Evolutionary conservation across 2,797 vertebrate genomes (phyloP).

Genomic region (Parotocinclus haroldoi): DNA sequence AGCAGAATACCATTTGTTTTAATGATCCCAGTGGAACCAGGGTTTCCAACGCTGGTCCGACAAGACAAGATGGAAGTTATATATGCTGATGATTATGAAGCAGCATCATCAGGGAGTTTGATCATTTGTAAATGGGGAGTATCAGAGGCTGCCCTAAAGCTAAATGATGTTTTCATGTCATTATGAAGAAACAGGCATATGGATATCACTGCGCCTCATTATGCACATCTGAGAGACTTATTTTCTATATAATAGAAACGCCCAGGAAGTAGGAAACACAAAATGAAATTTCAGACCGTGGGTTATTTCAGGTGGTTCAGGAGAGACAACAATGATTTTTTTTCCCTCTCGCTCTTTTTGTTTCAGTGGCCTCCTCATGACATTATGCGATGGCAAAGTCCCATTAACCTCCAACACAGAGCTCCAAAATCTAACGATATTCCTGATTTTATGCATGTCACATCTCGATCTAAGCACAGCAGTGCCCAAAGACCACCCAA

Average conservation of each 20-base stretch:
- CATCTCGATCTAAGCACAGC: slow-evolving; percentile 36
- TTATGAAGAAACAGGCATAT: slow-evolving; percentile 42
- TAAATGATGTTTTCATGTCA: slow-evolving; percentile 55
- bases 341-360: slow-evolving; percentile 21
- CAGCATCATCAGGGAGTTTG: slow-evolving; percentile 56
- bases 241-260: not conserved
- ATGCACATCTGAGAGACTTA: slow-evolving; percentile 36
- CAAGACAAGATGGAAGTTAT: too few species aligned
- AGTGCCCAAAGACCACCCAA: slow-evolving; percentile 44
- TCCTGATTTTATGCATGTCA: slow-evolving; percentile 46
- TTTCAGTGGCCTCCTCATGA: slow-evolving; percentile 35
- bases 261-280: not conserved
- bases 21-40: too few species aligned
- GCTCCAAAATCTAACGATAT: slow-evolving; percentile 54
- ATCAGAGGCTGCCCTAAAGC: slow-evolving; percentile 61
- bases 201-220: slow-evolving; percentile 50
- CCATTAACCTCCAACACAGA: slow-evolving; percentile 57
- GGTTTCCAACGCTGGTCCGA: too few species aligned
- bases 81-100: slow-evolving; percentile 7
- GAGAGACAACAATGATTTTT: slow-evolving; percentile 11
- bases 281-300: slow-evolving; percentile 21
- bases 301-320: slow-evolving; percentile 40
- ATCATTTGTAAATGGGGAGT: slow-evolving; percentile 65
- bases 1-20: too few species aligned
- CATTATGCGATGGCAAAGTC: slow-evolving; percentile 35